Evolutionary conservation across 2,797 vertebrate genomes (phyloP), one percentile per base, ranked within the genome.

Genomic region (Sebastes taczanowskii): DNA sequence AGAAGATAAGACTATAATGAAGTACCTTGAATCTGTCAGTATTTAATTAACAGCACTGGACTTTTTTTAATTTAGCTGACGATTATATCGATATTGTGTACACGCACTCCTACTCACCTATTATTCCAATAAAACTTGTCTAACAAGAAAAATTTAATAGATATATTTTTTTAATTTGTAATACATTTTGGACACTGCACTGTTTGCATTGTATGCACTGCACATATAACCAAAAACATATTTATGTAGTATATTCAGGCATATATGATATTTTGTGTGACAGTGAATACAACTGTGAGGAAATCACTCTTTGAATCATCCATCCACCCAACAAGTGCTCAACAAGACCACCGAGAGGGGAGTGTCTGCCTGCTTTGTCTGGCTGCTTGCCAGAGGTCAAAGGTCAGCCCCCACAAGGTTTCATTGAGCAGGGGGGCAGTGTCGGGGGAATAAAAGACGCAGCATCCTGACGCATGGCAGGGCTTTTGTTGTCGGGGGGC

Each of bases 401-500:
- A 82, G 94, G 89, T 89, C 92, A 78, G 25, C 71, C 60, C 71
- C 79, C 49, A 20, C 60, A 78, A 81, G 83, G 80, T 87, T 90
- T 86, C 61, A 80, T 72, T 46, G 55, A 82, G 87, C 72, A 72
- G 64, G 25, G 74, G 71, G 69, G 68, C 65, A 79, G 82, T 82
- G 78, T 88, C 80, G 71, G 38, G 81, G 74, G 84, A 92, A 93
- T 92, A 93, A 93, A 92, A 86, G 88, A 88, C 16, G 64, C 68
- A 79, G 94, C 94, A 92, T 94, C 94, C 80, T 91, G 90, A 95
- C 76, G 92, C 93, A 91, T 69, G 85, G 72, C 66, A 9, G 70
- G 25, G 83, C 83, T 82, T 93, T 95, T 95, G 90, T 95, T 78
- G 88, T 68, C 7, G 49, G 6, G 68, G 80, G 80, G 71, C 76